These are phyloP conservation scores for Gadopsis marmoratus DNA, from an alignment of 2,797 vertebrate species.

Conservation along the genomic window DNA sequence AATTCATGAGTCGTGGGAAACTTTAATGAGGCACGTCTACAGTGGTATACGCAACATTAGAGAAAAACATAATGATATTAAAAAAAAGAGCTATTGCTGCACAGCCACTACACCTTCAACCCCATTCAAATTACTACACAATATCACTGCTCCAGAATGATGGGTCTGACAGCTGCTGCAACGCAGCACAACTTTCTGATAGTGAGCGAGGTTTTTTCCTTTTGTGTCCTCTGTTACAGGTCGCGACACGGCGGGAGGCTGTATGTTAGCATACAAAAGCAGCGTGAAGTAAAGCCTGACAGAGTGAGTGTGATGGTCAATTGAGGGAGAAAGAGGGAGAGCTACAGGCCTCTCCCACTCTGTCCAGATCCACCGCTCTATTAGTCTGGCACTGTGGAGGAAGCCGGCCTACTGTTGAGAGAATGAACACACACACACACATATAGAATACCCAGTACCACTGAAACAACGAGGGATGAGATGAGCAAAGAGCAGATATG, in stretches of 20 bases:
- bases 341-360: constrained; percentile 61
- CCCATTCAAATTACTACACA: constrained; percentile 40
- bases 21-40: constrained; percentile 25
- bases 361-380: constrained; percentile 64
- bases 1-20: constrained; percentile 53
- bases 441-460: not conserved
- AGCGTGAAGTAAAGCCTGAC: constrained; percentile 51
- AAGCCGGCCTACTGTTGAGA: constrained; percentile 46
- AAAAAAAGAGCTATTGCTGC: constrained; percentile 12
- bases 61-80: not conserved
- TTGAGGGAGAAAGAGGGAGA: constrained; percentile 28
- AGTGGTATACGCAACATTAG: constrained; percentile 26
- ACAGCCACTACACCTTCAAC: not conserved
- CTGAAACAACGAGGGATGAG: constrained; percentile 1
- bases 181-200: constrained; percentile 36
- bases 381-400: constrained; percentile 59
- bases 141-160: constrained; percentile 13
- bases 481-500: constrained; percentile 37
- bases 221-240: constrained; percentile 58
- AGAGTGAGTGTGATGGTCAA: constrained; percentile 51
- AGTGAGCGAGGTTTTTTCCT: constrained; percentile 44
- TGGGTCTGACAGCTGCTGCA: constrained; percentile 43
- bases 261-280: constrained; percentile 60
- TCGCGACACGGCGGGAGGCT: constrained; percentile 37
- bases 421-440: constrained; percentile 5